These are phyloP conservation scores for Ormia ochracea DNA, from an alignment of 2,888 invertebrate species.

Conservation along the genomic window DNA sequence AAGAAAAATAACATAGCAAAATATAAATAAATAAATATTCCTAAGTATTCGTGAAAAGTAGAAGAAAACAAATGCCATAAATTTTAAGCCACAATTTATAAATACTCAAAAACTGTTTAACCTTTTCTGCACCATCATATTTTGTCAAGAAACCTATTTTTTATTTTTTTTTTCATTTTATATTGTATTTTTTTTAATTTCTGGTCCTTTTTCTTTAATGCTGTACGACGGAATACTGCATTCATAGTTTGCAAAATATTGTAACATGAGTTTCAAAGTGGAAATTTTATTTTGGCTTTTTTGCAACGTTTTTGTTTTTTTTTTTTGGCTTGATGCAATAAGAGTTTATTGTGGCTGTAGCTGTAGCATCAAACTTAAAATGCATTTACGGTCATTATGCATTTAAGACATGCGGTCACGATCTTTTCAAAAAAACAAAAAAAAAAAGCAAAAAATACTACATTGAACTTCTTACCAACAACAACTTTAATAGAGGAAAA, in stretches of 20 bases:
- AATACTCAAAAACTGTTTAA: slow-evolving; percentile 72
- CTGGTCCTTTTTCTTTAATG: slow-evolving; percentile 20
- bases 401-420: slow-evolving; percentile 77
- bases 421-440: slow-evolving; percentile 68
- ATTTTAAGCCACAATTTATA: slow-evolving; percentile 73
- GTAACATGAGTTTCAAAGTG: slow-evolving; percentile 57
- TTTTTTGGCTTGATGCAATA: slow-evolving; percentile 38
- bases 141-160: slow-evolving; percentile 53
- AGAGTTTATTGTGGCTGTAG: slow-evolving; percentile 49
- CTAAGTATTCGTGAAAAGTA: slow-evolving; percentile 65
- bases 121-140: slow-evolving; percentile 67
- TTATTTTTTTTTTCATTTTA: slow-evolving; percentile 14
- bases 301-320: slow-evolving; percentile 17
- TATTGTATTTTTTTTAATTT: slow-evolving; percentile 8
- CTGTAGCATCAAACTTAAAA: slow-evolving; percentile 61
- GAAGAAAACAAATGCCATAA: slow-evolving; percentile 51
- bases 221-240: slow-evolving; percentile 14
- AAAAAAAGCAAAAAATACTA: slow-evolving; percentile 28
- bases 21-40: slow-evolving; percentile 56
- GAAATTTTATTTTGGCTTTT: slow-evolving; percentile 41
- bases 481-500: background rate
- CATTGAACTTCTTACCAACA: slow-evolving; percentile 54
- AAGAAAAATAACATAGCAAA: slow-evolving; percentile 11
- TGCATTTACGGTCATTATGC: slow-evolving; percentile 76
- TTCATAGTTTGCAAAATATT: slow-evolving; percentile 46